Base-by-base conservation (phyloP, 1,140 invertebrate genomes). In the Drosophila athabasca region DNA sequence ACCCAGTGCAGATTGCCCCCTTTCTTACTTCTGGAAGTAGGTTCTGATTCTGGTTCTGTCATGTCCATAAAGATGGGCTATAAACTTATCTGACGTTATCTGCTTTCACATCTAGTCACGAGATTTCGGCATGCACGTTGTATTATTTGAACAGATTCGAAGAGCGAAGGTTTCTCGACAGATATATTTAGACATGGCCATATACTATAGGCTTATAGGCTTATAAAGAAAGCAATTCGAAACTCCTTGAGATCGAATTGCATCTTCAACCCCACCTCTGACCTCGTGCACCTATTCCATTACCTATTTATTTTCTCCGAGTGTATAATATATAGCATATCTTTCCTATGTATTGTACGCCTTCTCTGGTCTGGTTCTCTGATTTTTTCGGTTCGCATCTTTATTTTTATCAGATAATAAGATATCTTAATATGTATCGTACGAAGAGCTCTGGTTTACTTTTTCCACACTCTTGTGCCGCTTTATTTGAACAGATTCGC, bases 291-390 rank as follows among this genome's bases (percentile, higher is more conserved):
- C 3, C 8, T 3, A 8, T 0, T 9, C 31, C 31, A 31, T 31
- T 39, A 3, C 35, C 35, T 13, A 13, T 35, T 69, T 49, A 62
- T 58, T 62, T 62, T 52, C 29, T 62, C 2, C 53, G 29, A 64
- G 53, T 64, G 53, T 62, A 69, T 57, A 69, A 49, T 69, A 69
- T 69, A 69, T 44, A 58, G 64, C 67, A 69, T 69, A 69, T 69
- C 50, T 49, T n/a, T 35, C 35, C 22, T 11, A 29, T n/a, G 65
- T 19, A 53, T 43, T 35, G 4, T 19, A 17, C 9, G 35, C 43
- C 26, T 15, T n/a, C n/a, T n/a, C n/a, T 15, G 26, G 6, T 31
- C 39, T 15, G 26, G 39, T 35, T 39, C 48, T 43, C 17, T 55
- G 46, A 24, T 35, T 62, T 48, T 67, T 62, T 50, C 8, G 29